phyloP scores from a whole-genome alignment of 2,888 invertebrate species.

The Coelinius sp. region DNA sequence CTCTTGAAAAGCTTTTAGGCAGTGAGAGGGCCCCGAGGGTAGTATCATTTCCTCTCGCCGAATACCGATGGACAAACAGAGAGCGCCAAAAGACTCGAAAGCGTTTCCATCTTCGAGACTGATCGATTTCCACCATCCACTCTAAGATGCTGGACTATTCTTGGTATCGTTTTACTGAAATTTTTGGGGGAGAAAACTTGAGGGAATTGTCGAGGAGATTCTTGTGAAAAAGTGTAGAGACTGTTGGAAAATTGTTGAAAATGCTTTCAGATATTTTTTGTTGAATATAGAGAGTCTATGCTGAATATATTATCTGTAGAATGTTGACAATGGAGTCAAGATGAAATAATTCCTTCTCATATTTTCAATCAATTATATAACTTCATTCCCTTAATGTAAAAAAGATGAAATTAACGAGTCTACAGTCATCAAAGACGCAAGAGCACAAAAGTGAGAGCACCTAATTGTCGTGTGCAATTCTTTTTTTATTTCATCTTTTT shows the following conservation, averaged over 20 bases:
- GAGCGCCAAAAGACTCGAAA: conserved; percentile 35
- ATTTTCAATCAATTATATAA: neutral
- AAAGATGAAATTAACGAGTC: neutral
- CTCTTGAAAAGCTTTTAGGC: conserved; percentile 23
- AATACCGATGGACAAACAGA: conserved; percentile 47
- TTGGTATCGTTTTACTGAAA: conserved; percentile 6
- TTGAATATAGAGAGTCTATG: neutral
- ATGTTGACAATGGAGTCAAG: neutral
- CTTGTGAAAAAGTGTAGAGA: conserved; percentile 10
- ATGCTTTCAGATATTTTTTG: neutral
- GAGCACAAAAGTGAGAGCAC: neutral
- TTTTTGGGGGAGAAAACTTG: neutral
- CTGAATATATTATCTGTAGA: neutral
- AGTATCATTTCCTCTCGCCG: conserved; percentile 61
- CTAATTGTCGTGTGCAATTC: conserved; percentile 2
- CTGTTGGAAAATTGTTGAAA: conserved; percentile 10
- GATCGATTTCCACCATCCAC: conserved; percentile 9
- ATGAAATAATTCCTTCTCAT: too few species aligned
- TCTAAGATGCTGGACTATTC: neutral
- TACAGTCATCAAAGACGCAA: neutral
- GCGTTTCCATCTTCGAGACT: conserved; percentile 10
- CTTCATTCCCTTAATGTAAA: neutral
- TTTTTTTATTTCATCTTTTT: neutral
- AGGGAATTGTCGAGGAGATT: neutral
- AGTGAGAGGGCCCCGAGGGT: neutral